Evolutionary conservation across 2,888 invertebrate genomes (phyloP).

Genomic region (Agrotis segetum): DNA sequence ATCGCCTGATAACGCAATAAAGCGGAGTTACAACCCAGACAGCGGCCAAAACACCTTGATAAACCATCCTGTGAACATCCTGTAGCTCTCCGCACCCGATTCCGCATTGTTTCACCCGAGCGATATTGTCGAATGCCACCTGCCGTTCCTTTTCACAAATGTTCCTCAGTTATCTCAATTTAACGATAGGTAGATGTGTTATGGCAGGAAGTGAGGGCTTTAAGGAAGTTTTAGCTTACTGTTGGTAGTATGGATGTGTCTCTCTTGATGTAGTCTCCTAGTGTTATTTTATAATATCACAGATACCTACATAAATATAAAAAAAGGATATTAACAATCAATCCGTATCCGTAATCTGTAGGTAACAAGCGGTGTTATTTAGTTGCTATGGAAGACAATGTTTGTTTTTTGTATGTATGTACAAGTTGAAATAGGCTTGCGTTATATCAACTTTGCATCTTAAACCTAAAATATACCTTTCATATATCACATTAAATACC

Average conservation of each 20-base stretch:
- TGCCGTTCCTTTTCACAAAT: slow-evolving; percentile 63
- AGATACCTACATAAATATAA: too few relatives aligned
- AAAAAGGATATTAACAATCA: too few relatives aligned
- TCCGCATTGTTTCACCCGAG: slow-evolving; percentile 64
- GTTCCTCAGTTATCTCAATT: slow-evolving; percentile 67
- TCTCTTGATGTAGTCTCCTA: not conserved
- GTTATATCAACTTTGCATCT: too few relatives aligned
- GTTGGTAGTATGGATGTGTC: slow-evolving; percentile 25
- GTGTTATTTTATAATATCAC: too few relatives aligned
- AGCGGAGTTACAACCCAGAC: slow-evolving; percentile 63
- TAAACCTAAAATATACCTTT: not conserved
- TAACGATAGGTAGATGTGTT: slow-evolving; percentile 67
- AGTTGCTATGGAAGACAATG: too few relatives aligned
- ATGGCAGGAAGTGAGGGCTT: slow-evolving; percentile 60
- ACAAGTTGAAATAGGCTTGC: not conserved
- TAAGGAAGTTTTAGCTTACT: slow-evolving; percentile 23
- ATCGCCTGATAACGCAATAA: slow-evolving; percentile 68
- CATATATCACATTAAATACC: slow-evolving; percentile 29
- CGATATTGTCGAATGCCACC: slow-evolving; percentile 66
- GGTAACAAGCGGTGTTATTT: too few relatives aligned
- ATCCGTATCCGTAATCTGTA: too few relatives aligned
- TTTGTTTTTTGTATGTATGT: not conserved
- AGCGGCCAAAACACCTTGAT: slow-evolving; percentile 63
- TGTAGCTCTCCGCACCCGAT: slow-evolving; percentile 51
- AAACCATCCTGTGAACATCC: slow-evolving; percentile 63